Evolutionary conservation across 1,140 invertebrate genomes (phyloP).

Genomic region (Achroia grisella): DNA sequence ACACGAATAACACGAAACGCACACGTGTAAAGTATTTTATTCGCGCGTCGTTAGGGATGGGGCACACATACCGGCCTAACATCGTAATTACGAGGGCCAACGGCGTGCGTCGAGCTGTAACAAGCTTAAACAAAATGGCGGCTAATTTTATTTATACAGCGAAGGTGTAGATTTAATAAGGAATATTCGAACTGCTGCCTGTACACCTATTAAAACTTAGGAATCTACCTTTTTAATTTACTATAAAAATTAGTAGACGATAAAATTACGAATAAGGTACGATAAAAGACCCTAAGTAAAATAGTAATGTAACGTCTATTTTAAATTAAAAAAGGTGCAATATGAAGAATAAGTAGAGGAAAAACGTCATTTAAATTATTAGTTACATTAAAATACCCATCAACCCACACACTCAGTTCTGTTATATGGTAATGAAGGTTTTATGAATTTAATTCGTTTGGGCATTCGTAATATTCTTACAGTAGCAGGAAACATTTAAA

Average conservation of each 20-base stretch:
- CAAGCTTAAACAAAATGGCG: conserved; percentile 69
- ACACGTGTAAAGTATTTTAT: conserved; percentile 35
- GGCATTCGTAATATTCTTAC: conserved; percentile 42
- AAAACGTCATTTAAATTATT: conserved; percentile 28
- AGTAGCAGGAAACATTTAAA: conserved; percentile 63
- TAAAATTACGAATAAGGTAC: too few relatives aligned
- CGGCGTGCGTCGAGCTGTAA: conserved; percentile 68
- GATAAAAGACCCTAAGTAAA: too few relatives aligned
- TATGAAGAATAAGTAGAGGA: conserved; percentile 6
- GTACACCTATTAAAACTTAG: too few relatives aligned
- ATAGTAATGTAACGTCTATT: too few relatives aligned
- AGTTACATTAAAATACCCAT: conserved; percentile 24
- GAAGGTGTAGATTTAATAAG: conserved; percentile 35
- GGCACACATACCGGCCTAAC: conserved; percentile 45
- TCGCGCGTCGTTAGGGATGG: conserved; percentile 34
- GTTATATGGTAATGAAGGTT: conserved; percentile 46
- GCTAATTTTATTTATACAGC: conserved; percentile 50
- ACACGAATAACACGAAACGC: conserved; percentile 3
- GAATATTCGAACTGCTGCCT: conserved; percentile 21
- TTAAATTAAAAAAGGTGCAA: too few relatives aligned
- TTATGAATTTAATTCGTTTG: conserved; percentile 46
- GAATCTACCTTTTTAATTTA: too few relatives aligned
- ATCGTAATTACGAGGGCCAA: conserved; percentile 67
- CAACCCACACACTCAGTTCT: conserved; percentile 29
- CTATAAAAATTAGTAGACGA: too few relatives aligned